A percentile compares a stretch with the other conserved stretches of the same genome.
phyloP scores from a whole-genome alignment of 1,140 invertebrate genomes.

The Bacillus rossius region DNA sequence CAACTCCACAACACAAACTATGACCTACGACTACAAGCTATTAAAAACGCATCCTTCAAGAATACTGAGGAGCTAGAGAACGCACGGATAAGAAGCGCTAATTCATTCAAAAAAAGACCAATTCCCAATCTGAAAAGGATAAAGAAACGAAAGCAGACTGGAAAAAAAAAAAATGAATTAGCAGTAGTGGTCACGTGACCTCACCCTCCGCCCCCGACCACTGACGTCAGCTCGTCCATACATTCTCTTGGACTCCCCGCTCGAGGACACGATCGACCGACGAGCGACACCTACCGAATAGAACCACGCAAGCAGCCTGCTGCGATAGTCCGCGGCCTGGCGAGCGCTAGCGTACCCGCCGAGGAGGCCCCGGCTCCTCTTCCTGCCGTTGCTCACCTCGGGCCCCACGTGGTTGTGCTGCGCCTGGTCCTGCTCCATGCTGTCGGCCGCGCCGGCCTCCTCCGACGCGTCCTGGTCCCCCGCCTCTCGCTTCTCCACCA shows the following conservation, averaged over 20 bases:
- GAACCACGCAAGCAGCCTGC: conserved; percentile 46
- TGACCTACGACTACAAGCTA: no score
- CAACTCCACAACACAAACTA: no score
- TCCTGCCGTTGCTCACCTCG: conserved; percentile 34
- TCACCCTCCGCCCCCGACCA: no score
- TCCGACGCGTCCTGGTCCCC: conserved; percentile 39
- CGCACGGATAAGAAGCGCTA: no score
- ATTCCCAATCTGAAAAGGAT: no score
- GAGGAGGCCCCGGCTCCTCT: conserved; percentile 3
- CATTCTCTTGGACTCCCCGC: neutral
- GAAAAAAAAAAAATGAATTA: no score
- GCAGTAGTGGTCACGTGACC: no score
- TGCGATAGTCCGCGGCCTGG: conserved; percentile 37
- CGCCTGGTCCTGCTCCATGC: conserved; percentile 29
- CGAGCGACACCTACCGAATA: conserved; percentile 41
- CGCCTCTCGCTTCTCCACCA: conserved; percentile 76
- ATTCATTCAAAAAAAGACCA: no score
- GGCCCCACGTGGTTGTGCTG: neutral
- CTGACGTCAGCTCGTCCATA: no score
- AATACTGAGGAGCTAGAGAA: no score
- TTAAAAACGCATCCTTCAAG: no score
- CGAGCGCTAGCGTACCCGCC: conserved; percentile 30
- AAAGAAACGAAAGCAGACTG: no score
- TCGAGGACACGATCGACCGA: neutral
- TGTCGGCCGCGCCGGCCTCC: neutral